Base-by-base conservation (phyloP, 2,888 invertebrate genomes). In the Drosophila flavopinicola region DNA sequence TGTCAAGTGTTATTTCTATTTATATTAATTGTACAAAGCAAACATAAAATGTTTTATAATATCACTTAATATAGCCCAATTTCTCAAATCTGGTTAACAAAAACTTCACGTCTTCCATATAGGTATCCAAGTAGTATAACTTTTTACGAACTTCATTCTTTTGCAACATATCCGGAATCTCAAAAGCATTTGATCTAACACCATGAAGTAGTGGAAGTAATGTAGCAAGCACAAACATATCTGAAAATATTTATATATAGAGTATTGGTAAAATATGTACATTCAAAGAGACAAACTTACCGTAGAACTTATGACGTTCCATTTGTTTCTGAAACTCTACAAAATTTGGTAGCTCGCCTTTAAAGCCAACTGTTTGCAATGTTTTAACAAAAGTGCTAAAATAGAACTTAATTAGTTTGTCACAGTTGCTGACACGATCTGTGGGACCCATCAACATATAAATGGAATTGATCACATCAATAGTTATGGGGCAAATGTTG, bases 361-460 rank as follows among this genome's bases (percentile, higher is more conserved):
- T 60, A 10, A 58, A 89, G 1, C 78, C 70, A 17, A 80, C 66
- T 20, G 61, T 82, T 13, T 68, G 57, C 1, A 89, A 49, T 1
- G 87, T 76, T 0, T 54, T 57, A 0, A 53, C 23, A 23, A 89
- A 84, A 7, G 54, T 54, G 0, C 49, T 42, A 15, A 86, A 88
- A 38, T 87, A 88, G 23, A 38, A 47, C 1, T 56, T 24, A 3
- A 67, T 3, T 0, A 67, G 6, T 20, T 67, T 37, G 6, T 61
- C 32, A 10, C 17, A 3, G 7, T 49, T 39, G 9, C 51, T 20
- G 4, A 3, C 35, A 1, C 88, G 84, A 20, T 66, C 59, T 4
- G 85, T 71, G 0, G 59, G 23, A n/a, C 64, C 51, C 64, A 88
- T 38, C 5, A 88, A 20, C 79, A 87, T 63, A 23, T 76, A 86